Evolutionary conservation across 2,113 vertebrate genomes (phyloP).

Genomic region (Crotalus helleri): DNA sequence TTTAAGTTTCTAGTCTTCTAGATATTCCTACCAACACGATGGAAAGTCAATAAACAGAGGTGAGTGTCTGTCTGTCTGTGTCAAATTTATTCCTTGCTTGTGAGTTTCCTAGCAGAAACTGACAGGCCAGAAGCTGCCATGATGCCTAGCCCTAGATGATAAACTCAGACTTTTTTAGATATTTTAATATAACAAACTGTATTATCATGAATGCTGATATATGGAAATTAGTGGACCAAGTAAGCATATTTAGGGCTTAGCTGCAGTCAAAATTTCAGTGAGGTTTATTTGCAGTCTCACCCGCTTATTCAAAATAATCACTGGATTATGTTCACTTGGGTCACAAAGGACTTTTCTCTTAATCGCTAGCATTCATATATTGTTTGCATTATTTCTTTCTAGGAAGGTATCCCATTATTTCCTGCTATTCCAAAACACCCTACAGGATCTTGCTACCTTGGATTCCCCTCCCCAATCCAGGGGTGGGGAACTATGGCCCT

Average conservation of each 20-base stretch:
- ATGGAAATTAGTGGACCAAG: not conserved
- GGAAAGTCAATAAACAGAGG: not conserved
- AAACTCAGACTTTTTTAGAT: no score
- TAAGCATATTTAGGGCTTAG: not conserved
- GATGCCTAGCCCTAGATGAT: not conserved
- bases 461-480: not conserved
- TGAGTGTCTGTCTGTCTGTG: not conserved
- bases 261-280: not conserved
- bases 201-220: not conserved
- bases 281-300: not conserved
- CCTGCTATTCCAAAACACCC: not conserved
- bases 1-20: not conserved
- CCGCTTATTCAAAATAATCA: not conserved
- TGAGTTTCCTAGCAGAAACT: not conserved
- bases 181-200: not conserved
- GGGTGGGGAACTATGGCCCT: not conserved
- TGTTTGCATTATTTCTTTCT: not conserved
- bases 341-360: not conserved
- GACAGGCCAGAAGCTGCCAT: not conserved
- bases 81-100: not conserved
- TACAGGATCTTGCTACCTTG: not conserved
- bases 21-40: not conserved
- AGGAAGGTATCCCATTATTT: not conserved
- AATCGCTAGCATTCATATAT: not conserved
- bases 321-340: not conserved